phyloP scores from a whole-genome alignment of 2,113 vertebrate genomes.

The Dromaius novaehollandiae region DNA sequence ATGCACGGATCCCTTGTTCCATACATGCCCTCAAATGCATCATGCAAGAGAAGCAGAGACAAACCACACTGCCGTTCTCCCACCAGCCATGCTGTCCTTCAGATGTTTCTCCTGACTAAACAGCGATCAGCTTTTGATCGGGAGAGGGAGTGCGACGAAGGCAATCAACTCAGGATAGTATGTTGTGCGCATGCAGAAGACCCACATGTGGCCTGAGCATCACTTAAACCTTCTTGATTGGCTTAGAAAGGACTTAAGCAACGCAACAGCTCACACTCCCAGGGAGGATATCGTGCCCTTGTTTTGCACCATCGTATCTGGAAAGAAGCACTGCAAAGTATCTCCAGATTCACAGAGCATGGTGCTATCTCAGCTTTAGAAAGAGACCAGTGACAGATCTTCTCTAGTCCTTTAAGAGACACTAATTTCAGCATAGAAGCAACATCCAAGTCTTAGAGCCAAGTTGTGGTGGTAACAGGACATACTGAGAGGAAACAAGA shows the following conservation, averaged over 20 bases:
- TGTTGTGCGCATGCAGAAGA: rapidly evolving
- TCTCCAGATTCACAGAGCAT: neutral
- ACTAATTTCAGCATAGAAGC: neutral
- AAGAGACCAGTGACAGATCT: neutral
- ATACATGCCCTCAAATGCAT: rapidly evolving
- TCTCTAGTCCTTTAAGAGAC: neutral
- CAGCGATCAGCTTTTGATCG: neutral
- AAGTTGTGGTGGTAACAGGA: neutral
- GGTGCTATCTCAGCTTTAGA: neutral
- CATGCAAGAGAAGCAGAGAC: rapidly evolving
- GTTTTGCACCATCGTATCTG: neutral
- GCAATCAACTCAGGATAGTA: neutral
- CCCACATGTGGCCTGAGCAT: neutral
- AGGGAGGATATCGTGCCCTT: neutral
- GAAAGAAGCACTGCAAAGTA: neutral
- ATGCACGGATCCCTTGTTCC: neutral
- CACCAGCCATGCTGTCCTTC: neutral
- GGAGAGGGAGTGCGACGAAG: neutral
- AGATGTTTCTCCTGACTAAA: neutral
- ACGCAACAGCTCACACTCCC: neutral
- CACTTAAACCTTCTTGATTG: neutral
- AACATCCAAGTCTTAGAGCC: neutral
- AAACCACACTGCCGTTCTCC: rapidly evolving
- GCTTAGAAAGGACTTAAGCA: neutral
- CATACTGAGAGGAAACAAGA: neutral